phyloP scores from a whole-genome alignment of 2,113 vertebrate species.

The Centropus unirufus region DNA sequence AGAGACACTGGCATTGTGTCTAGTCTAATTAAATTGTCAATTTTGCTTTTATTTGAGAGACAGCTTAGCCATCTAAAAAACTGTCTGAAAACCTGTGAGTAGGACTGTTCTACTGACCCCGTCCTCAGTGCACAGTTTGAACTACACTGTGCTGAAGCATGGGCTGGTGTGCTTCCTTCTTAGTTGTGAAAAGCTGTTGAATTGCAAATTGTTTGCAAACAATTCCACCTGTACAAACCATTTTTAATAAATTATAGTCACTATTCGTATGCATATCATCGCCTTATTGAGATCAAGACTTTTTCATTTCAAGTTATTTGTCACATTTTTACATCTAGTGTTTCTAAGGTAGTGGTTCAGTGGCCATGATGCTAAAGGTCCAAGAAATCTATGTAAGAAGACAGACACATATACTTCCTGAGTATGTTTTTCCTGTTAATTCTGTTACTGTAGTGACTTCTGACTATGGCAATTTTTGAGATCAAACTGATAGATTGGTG shows the following conservation, averaged over 20 bases:
- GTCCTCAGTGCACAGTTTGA: neutral
- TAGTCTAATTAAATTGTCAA: neutral
- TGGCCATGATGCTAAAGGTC: neutral
- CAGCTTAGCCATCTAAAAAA: neutral
- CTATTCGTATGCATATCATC: neutral
- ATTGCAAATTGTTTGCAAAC: neutral
- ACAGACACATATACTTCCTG: neutral
- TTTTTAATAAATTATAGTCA: neutral
- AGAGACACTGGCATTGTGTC: neutral
- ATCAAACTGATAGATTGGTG: neutral
- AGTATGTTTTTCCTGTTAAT: neutral
- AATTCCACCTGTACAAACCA: neutral
- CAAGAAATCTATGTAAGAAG: neutral
- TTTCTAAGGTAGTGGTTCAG: neutral
- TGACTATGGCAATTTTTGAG: neutral
- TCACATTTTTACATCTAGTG: neutral
- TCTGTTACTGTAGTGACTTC: neutral
- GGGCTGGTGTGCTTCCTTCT: neutral
- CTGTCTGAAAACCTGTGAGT: neutral
- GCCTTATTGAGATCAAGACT: neutral
- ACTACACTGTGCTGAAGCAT: neutral
- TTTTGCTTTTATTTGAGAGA: neutral
- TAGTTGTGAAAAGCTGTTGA: neutral
- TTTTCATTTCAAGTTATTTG: neutral
- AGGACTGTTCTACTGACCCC: neutral